Conservation (phyloP, 1,140 invertebrate genomes). For the Heliconius hewitsoni region DNA sequence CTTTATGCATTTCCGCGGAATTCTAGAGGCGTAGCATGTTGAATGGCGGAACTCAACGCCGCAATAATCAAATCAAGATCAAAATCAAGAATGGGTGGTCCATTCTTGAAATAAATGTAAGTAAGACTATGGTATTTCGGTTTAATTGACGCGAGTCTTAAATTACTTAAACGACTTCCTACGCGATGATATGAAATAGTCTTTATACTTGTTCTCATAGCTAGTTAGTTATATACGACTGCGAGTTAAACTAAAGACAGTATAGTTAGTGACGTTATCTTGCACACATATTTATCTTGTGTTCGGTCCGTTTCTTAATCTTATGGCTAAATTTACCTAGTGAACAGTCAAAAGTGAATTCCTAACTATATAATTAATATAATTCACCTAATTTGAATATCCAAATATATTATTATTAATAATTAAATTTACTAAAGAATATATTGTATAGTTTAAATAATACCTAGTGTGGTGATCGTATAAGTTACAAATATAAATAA, state of each 20-base stretch:
- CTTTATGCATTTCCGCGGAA: too few species aligned
- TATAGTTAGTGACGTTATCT: constrained; percentile 19
- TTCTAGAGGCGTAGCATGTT: too few species aligned
- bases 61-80: too few species aligned
- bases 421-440: not conserved
- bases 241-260: constrained; percentile 23
- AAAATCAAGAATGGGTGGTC: not conserved
- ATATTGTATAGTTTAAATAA: not conserved
- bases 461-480: not conserved
- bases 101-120: not conserved
- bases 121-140: not conserved
- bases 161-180: constrained; percentile 1
- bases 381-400: too few species aligned
- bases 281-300: constrained; percentile 17
- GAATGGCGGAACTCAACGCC: too few species aligned
- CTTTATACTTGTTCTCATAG: constrained; percentile 19
- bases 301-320: constrained; percentile 10
- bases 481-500: not conserved
- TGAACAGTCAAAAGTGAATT: not conserved
- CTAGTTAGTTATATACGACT: not conserved
- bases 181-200: constrained; percentile 23
- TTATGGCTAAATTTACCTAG: not conserved
- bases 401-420: too few species aligned
- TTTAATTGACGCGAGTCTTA: not conserved
- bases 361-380: too few species aligned